Conservation (phyloP, 2,797 vertebrate species). For the Cygnus olor region DNA sequence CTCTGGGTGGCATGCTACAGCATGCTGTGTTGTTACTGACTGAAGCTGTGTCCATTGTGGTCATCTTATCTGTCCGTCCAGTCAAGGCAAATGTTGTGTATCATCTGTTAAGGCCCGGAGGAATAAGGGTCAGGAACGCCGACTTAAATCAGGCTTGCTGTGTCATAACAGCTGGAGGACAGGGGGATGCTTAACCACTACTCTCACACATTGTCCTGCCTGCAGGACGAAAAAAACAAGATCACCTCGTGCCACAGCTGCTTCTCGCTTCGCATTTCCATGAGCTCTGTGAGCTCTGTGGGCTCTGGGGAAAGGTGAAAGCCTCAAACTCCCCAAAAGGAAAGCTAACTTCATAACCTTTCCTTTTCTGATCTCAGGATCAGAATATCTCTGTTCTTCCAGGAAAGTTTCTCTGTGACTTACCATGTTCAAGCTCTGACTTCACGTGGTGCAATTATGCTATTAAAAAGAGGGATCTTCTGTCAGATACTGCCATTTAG, state of each 20-base stretch:
- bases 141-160: neutral
- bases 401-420: neutral
- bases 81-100: accelerated
- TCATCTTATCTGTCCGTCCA: neutral
- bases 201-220: neutral
- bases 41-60: neutral
- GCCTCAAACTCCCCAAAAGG: neutral
- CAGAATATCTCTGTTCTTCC: neutral
- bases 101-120: neutral
- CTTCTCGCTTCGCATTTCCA: neutral
- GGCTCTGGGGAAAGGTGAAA: neutral
- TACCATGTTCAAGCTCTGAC: neutral
- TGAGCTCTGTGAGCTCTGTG: neutral
- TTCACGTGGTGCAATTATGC: neutral
- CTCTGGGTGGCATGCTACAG: neutral
- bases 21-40: neutral
- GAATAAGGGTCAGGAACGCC: neutral
- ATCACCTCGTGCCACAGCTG: neutral
- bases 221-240: neutral
- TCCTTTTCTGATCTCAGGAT: neutral
- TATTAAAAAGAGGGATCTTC: neutral
- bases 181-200: neutral
- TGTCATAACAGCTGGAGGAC: neutral
- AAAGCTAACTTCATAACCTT: neutral
- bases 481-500: conserved; percentile 11